Evolutionary conservation across 2,888 invertebrate genomes (phyloP).

Genomic region (Torymus texanus): DNA sequence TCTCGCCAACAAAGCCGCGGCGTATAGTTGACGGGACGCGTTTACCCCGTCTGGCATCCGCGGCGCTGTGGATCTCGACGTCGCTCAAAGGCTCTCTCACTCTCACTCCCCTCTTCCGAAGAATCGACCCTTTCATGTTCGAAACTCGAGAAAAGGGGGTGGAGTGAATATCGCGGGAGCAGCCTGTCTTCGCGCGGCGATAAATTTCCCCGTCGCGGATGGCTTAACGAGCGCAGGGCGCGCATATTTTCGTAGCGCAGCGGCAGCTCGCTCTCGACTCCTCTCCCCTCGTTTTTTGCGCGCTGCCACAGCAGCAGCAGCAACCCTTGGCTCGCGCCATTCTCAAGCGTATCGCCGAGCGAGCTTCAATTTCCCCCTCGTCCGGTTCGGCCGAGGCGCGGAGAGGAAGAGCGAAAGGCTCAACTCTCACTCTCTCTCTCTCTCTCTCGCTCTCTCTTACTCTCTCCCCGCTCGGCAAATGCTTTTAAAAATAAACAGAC

Average conservation of each 20-base stretch:
- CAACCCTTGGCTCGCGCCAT: too few relatives aligned
- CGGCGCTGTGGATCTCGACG: neutral
- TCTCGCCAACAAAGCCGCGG: too few relatives aligned
- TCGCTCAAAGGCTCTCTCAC: slow-evolving; percentile 6
- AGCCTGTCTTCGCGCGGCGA: neutral
- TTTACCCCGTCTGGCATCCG: too few relatives aligned
- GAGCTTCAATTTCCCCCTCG: neutral
- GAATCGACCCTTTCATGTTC: slow-evolving; percentile 27
- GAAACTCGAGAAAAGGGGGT: too few relatives aligned
- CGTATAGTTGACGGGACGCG: too few relatives aligned
- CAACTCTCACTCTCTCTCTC: neutral
- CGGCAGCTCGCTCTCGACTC: too few relatives aligned
- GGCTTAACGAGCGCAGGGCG: neutral
- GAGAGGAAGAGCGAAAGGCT: neutral
- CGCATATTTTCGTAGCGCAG: slow-evolving; percentile 5
- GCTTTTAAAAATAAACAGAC: slow-evolving; percentile 42
- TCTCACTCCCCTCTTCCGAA: neutral
- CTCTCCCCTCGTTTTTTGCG: too few relatives aligned
- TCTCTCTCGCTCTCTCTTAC: neutral
- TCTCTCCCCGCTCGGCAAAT: too few relatives aligned
- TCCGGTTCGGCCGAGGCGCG: neutral
- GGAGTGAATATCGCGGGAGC: neutral
- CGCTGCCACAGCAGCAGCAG: too few relatives aligned
- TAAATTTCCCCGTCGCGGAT: slow-evolving; percentile 22
- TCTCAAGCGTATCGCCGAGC: neutral